phyloP scores from a whole-genome alignment of 2,797 vertebrate species.

The Schizopygopsis pylzovi region DNA sequence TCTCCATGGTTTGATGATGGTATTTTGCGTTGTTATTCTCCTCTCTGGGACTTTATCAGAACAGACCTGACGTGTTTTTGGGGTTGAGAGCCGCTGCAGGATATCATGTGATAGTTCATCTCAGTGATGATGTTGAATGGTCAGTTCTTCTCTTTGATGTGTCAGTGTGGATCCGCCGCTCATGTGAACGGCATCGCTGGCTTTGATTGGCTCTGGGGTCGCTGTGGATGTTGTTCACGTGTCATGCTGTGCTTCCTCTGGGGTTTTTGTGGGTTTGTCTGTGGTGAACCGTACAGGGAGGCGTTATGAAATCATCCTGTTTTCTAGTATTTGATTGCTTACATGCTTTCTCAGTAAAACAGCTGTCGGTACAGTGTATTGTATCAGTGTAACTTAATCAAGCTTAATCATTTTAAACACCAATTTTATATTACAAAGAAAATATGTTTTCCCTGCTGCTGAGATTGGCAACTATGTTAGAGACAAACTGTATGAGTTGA shows the following conservation, averaged over 20 bases:
- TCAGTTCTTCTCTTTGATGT: slow-evolving; percentile 32
- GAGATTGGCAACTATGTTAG: background rate
- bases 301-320: background rate
- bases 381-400: background rate
- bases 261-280: background rate
- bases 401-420: background rate
- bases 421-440: background rate
- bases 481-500: no score
- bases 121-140: background rate
- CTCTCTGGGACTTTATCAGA: background rate
- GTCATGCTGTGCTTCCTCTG: background rate
- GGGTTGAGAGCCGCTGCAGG: background rate
- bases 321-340: background rate
- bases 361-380: background rate
- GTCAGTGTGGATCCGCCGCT: slow-evolving; percentile 14
- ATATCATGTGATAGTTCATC: background rate
- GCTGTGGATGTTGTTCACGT: background rate
- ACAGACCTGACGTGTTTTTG: background rate
- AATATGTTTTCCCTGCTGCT: background rate
- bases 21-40: background rate
- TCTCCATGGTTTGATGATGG: background rate
- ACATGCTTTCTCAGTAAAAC: background rate
- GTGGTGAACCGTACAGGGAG: background rate
- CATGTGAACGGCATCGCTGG: slow-evolving; percentile 42
- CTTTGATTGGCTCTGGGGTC: background rate